Conservation (phyloP, 2,888 invertebrate genomes). For the Autographa pulchrina region DNA sequence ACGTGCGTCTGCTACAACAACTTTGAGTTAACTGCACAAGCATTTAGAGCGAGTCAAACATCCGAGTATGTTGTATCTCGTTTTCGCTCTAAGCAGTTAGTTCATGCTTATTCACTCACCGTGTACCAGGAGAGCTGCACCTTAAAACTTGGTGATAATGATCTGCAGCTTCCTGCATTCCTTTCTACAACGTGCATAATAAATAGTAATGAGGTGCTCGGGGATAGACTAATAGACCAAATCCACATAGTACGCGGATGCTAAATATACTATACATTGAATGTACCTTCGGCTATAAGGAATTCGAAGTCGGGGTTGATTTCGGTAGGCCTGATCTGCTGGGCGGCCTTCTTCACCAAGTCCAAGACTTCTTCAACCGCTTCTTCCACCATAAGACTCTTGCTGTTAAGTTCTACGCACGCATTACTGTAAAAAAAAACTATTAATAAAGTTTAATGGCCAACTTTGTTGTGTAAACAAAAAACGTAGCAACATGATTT, state of each 20-base stretch:
- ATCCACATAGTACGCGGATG: not conserved
- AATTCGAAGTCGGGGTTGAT: conserved; percentile 90
- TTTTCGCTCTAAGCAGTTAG: conserved; percentile 16
- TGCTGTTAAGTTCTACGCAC: conserved; percentile 94
- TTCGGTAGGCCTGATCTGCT: conserved; percentile 90
- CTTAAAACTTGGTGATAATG: not conserved
- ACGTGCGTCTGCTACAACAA: not conserved
- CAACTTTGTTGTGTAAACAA: not conserved
- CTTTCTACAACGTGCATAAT: not conserved
- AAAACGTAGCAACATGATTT: too few species aligned
- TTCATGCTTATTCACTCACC: conserved; percentile 32
- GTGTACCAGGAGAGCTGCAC: conserved; percentile 27
- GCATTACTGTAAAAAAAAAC: conserved; percentile 84
- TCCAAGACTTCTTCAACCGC: conserved; percentile 96
- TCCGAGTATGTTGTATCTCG: conserved; percentile 19
- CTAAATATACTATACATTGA: not conserved
- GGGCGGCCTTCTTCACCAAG: conserved; percentile 93
- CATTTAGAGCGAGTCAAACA: conserved; percentile 17
- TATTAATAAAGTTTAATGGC: not conserved
- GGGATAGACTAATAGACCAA: not conserved
- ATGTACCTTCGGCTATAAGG: conserved; percentile 85
- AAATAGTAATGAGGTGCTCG: conserved; percentile 1
- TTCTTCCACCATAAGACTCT: conserved; percentile 97
- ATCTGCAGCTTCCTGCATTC: not conserved
- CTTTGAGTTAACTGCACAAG: not conserved